Evolutionary conservation across 1,140 invertebrate genomes (phyloP).

Genomic region (Drosophila jambulina): DNA sequence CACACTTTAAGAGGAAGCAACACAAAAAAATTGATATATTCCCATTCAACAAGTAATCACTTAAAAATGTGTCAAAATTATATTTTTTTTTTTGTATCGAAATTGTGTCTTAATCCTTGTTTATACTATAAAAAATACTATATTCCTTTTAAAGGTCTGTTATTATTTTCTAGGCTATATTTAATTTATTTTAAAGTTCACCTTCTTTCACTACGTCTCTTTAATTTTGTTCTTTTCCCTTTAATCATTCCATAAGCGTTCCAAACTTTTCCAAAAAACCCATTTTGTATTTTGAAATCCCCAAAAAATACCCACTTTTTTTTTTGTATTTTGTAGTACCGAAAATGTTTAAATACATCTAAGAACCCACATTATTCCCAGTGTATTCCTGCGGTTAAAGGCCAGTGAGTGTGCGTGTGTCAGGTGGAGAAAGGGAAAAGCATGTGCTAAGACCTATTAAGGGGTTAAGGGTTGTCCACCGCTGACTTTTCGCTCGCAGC

Average conservation of each 20-base stretch:
- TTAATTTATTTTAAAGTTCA: no score
- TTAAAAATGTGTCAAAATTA: no score
- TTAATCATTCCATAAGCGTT: background rate
- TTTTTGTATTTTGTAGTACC: background rate
- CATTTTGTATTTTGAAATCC: background rate
- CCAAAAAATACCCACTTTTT: background rate
- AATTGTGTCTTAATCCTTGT: no score
- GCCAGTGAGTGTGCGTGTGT: background rate
- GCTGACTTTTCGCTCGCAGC: slow-evolving; percentile 53
- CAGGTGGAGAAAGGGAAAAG: slow-evolving; percentile 19
- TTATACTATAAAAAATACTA: no score
- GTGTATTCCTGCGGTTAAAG: slow-evolving; percentile 23
- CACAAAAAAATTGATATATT: no score
- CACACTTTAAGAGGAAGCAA: no score
- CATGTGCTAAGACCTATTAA: slow-evolving; percentile 44
- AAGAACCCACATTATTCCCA: background rate
- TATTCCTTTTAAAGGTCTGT: no score
- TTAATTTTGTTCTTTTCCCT: background rate
- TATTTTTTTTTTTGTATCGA: no score
- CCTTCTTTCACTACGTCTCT: no score
- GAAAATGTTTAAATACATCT: background rate
- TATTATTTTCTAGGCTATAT: no score
- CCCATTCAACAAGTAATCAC: no score
- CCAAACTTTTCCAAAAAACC: background rate
- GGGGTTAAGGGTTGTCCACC: slow-evolving; percentile 49